A percentile compares a stretch with the other conserved stretches of the same genome.
These are phyloP conservation scores for Tupaia tana DNA, from an alignment of 2,113 vertebrate species.

Conservation along the genomic window DNA sequence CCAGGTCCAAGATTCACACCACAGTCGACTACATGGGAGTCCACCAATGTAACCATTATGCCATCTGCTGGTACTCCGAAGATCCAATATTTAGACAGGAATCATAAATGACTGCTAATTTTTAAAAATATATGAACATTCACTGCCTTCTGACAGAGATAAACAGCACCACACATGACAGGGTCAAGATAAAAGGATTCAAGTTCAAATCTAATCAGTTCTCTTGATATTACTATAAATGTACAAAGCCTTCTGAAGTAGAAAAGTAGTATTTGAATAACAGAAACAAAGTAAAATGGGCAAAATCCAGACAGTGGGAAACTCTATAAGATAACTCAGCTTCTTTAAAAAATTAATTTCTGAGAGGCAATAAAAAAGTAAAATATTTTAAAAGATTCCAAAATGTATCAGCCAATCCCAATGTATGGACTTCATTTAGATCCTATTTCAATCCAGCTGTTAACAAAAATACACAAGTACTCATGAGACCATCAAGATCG, in stretches of 20 bases:
- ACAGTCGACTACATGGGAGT: too few species aligned
- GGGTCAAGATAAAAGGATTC: background rate
- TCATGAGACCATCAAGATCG: accelerated
- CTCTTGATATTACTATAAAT: background rate
- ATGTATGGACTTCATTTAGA: accelerated
- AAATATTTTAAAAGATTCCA: background rate
- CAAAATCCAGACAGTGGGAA: background rate
- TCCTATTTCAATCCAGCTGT: background rate
- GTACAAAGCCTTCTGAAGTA: accelerated
- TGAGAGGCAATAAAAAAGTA: background rate
- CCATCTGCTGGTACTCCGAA: too few species aligned
- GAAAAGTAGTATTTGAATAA: background rate
- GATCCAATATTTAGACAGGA: too few species aligned
- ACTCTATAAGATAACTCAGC: accelerated
- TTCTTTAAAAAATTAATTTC: background rate
- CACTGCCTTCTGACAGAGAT: accelerated
- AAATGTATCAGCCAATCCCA: accelerated
- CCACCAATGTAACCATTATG: too few species aligned
- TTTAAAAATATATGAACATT: background rate
- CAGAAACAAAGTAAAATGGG: accelerated
- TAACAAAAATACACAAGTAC: accelerated
- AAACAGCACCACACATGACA: accelerated
- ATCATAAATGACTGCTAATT: accelerated
- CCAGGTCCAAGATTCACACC: too few species aligned
- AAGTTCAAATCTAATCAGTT: background rate